A percentile compares a stretch with the other conserved stretches of the same genome.
Evolutionary conservation across 2,888 invertebrate genomes (phyloP).

Genomic region (Tanytarsus gracilentus): DNA sequence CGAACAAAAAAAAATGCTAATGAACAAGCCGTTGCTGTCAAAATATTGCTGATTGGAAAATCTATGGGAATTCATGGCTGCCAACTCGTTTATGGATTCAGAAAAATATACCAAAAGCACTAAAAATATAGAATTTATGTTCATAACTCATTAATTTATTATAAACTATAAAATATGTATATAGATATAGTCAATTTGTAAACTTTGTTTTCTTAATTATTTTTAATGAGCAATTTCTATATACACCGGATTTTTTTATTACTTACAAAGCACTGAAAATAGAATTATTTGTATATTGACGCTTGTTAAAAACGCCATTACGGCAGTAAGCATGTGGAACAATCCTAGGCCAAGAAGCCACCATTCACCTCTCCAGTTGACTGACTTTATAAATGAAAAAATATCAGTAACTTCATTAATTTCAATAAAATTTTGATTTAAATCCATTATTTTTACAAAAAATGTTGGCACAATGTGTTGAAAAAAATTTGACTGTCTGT

Average conservation of each 20-base stretch:
- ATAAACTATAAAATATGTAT: too few relatives aligned
- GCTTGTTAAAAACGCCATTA: constrained; percentile 70
- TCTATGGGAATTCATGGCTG: constrained; percentile 75
- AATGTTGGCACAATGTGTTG: too few relatives aligned
- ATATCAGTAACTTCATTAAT: constrained; percentile 68
- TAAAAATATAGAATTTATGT: constrained; percentile 45
- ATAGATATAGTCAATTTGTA: neutral
- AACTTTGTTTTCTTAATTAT: too few relatives aligned
- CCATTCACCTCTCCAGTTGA: constrained; percentile 78
- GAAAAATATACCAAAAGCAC: constrained; percentile 82
- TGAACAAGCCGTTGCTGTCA: constrained; percentile 86
- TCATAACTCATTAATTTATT: too few relatives aligned
- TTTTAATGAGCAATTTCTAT: too few relatives aligned
- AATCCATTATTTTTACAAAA: too few relatives aligned
- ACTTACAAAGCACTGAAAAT: constrained; percentile 72
- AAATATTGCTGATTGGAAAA: constrained; percentile 91
- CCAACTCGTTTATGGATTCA: constrained; percentile 81
- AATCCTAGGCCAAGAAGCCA: constrained; percentile 70
- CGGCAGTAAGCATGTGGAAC: constrained; percentile 67
- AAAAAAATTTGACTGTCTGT: too few relatives aligned
- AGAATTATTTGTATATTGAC: constrained; percentile 78
- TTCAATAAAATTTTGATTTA: constrained; percentile 54
- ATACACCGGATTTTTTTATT: constrained; percentile 31
- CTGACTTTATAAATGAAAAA: constrained; percentile 70
- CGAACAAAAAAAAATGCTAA: constrained; percentile 88